These are phyloP conservation scores for Exephanes ischioxanthus DNA, from an alignment of 2,888 invertebrate species.

Conservation along the genomic window DNA sequence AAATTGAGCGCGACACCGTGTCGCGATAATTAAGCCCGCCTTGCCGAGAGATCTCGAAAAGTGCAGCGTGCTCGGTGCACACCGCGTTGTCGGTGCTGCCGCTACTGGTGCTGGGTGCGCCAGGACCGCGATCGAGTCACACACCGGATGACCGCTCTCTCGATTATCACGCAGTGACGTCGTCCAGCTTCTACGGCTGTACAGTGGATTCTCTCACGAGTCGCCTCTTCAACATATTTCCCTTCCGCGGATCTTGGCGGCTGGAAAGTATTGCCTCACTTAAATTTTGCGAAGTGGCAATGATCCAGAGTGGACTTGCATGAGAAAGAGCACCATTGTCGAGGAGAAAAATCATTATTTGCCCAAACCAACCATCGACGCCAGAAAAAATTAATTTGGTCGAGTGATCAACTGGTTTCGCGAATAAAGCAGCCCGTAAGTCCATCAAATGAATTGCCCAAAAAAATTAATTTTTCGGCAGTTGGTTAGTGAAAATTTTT, in stretches of 20 bases:
- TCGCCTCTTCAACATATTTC: neutral
- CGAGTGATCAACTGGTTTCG: neutral
- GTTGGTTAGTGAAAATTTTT: neutral
- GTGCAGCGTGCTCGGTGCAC: constrained; percentile 36
- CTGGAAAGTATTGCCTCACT: neutral
- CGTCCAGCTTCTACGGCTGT: constrained; percentile 22
- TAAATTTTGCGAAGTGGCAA: neutral
- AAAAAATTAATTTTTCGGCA: neutral
- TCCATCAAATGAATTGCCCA: neutral
- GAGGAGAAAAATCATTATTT: neutral
- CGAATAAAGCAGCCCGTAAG: neutral
- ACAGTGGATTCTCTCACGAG: constrained; percentile 33
- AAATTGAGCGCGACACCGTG: constrained; percentile 75
- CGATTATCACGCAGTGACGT: constrained; percentile 54
- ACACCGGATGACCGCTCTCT: constrained; percentile 58
- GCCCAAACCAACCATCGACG: neutral
- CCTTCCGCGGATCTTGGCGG: neutral
- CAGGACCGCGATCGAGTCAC: constrained; percentile 57
- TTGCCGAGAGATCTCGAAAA: constrained; percentile 61
- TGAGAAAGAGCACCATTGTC: neutral
- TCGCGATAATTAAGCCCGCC: constrained; percentile 75
- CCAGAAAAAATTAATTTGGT: neutral
- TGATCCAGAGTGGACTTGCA: neutral
- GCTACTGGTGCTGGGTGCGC: constrained; percentile 62
- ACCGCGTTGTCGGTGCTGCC: constrained; percentile 54